Evolutionary conservation across 2,113 vertebrate genomes (phyloP), one percentile per base, ranked within the genome.

Genomic region (Tinamus guttatus): DNA sequence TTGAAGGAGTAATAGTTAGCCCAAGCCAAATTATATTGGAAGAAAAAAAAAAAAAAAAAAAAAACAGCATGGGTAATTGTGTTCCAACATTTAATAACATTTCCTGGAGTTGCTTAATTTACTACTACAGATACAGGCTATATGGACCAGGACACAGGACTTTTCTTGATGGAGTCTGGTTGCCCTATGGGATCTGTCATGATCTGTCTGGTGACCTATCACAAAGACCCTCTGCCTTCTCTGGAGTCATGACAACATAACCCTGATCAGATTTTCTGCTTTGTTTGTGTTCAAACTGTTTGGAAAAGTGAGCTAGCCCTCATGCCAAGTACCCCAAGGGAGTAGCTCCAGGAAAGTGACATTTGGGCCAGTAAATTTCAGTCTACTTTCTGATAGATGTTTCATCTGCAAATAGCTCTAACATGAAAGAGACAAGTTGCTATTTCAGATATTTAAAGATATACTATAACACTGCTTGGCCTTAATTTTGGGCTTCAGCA

Each of bases 401-500:
- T 92, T 91, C 77, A 85, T 81, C 80, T 68, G 47, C 74, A 89
- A 96, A 87, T 56, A 70, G 87, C 52, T 49, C 77, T 75, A 80
- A 93, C 83, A 70, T 30, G 59, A 90, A 93, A 96, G 64, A 93
- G 93, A 94, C 85, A 96, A 94, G 94, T 81, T 90, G 77, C 62
- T 75, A 8, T 65, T 92, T 93, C 87, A 94, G 81, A 87, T 93
- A 6, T 87, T 89, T 93, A 45, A 81, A 93, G 85, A 89, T 77
- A 82, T 7, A 78, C 38, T 67, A 17, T 71, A 78, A 87, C 47
- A 67, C 47, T 32, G 49, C 90, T 93, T 47, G 78, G 27, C 84
- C 49, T 97, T 93, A 90, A 93, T 95, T 97, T 96, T 77, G 93
- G 83, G 89, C 92, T 90, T 74, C 92, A 95, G 82, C 59, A 95